Percentiles rank a stretch among this genome's conserved stretches.
phyloP scores from a whole-genome alignment of 2,888 invertebrate genomes.

The Lasiommata megera region DNA sequence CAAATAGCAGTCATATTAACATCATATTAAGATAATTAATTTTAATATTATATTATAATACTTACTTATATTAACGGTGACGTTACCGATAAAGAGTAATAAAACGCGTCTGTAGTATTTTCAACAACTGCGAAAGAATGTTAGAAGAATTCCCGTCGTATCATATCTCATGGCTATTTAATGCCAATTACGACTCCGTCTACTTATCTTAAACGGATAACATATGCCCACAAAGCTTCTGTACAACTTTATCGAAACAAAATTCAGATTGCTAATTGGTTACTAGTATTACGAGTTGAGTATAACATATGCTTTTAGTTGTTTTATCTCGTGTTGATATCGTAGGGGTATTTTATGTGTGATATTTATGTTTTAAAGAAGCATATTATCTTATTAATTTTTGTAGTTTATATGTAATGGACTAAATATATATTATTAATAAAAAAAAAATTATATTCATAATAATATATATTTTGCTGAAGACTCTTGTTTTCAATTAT shows the following conservation, averaged over 20 bases:
- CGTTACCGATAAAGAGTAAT: constrained; percentile 2
- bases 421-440: too few relatives aligned
- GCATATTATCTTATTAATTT: background rate
- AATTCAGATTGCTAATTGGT: constrained; percentile 64
- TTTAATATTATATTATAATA: constrained; percentile 2
- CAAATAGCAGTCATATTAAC: too few relatives aligned
- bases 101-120: constrained; percentile 8
- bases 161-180: constrained; percentile 32
- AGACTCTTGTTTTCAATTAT: background rate
- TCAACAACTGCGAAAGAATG: constrained; percentile 19
- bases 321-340: constrained; percentile 36
- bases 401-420: background rate
- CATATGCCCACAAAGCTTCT: constrained; percentile 31
- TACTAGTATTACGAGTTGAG: constrained; percentile 47
- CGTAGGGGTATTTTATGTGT: constrained; percentile 8
- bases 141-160: constrained; percentile 20
- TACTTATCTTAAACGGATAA: constrained; percentile 33
- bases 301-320: constrained; percentile 48
- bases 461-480: too few relatives aligned
- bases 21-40: too few relatives aligned
- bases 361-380: constrained; percentile 20
- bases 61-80: constrained; percentile 3
- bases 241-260: constrained; percentile 51
- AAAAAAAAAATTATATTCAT: too few relatives aligned
- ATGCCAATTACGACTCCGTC: constrained; percentile 31